Percentiles rank a stretch among this genome's conserved stretches.
Evolutionary conservation across 2,797 vertebrate species (phyloP).

Genomic region (Siniperca obscura): DNA sequence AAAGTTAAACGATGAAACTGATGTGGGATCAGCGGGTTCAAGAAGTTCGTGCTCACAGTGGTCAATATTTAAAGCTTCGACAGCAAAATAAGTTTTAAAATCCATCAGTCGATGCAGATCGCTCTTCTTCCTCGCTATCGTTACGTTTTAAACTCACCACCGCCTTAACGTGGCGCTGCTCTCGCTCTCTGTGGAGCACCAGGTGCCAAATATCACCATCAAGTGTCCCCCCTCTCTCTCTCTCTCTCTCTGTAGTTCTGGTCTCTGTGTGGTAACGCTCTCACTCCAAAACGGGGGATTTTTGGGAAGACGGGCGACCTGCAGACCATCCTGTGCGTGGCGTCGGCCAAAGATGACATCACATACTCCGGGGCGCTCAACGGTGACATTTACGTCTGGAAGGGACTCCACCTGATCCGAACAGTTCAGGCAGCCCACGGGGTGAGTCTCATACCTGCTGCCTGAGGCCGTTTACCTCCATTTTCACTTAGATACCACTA

Average conservation of each 20-base stretch:
- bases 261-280: slow-evolving; percentile 94
- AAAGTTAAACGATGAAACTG: too few relatives aligned
- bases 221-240: too few relatives aligned
- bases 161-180: too few relatives aligned
- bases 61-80: too few relatives aligned
- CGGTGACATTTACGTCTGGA: slow-evolving; percentile 97
- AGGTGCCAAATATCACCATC: neutral
- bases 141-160: too few relatives aligned
- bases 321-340: slow-evolving; percentile 96
- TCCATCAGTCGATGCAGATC: too few relatives aligned
- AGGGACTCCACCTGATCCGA: slow-evolving; percentile 90
- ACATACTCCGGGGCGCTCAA: slow-evolving; percentile 96
- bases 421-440: slow-evolving; percentile 95
- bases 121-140: too few relatives aligned
- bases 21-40: too few relatives aligned
- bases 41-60: too few relatives aligned
- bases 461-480: neutral
- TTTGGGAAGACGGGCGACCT: slow-evolving; percentile 97
- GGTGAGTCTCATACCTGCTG: slow-evolving; percentile 72
- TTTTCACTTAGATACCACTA: too few relatives aligned
- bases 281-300: slow-evolving; percentile 94
- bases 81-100: too few relatives aligned
- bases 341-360: slow-evolving; percentile 92
- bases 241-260: slow-evolving; percentile 87
- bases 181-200: too few relatives aligned